Conservation (phyloP, 2,888 invertebrate species). For the Griposia aprilina region DNA sequence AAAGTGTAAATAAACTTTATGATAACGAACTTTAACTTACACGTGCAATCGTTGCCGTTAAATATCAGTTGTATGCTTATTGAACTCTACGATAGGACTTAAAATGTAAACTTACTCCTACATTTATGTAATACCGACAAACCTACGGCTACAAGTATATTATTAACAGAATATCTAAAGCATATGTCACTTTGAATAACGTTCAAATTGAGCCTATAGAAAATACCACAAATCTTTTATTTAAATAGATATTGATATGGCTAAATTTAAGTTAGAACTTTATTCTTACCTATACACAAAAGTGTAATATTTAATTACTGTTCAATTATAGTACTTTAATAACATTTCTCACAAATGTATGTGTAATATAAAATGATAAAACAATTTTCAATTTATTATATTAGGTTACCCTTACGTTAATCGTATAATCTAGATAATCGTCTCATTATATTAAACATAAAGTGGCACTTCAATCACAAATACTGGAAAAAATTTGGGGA, state of each 20-base stretch:
- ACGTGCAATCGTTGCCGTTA: conserved; percentile 89
- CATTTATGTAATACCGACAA: conserved; percentile 89
- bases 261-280: conserved; percentile 91
- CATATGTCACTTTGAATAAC: conserved; percentile 91
- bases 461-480: conserved; percentile 95
- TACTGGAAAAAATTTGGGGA: conserved; percentile 93
- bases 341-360: conserved; percentile 91
- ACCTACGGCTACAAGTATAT: conserved; percentile 90
- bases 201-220: conserved; percentile 91
- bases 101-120: conserved; percentile 83
- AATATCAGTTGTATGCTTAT: conserved; percentile 89
- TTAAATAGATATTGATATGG: conserved; percentile 91
- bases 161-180: conserved; percentile 91
- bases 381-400: conserved; percentile 91
- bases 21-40: conserved; percentile 89
- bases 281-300: conserved; percentile 90
- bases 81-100: conserved; percentile 86
- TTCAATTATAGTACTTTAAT: conserved; percentile 90
- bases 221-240: conserved; percentile 91
- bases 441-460: conserved; percentile 93
- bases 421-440: conserved; percentile 91
- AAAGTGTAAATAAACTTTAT: conserved; percentile 90
- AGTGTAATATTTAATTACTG: conserved; percentile 91
- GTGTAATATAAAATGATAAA: conserved; percentile 91
- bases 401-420: conserved; percentile 91